Evolutionary conservation across 2,113 vertebrate genomes (phyloP).

Genomic region (Mohoua ochrocephala): DNA sequence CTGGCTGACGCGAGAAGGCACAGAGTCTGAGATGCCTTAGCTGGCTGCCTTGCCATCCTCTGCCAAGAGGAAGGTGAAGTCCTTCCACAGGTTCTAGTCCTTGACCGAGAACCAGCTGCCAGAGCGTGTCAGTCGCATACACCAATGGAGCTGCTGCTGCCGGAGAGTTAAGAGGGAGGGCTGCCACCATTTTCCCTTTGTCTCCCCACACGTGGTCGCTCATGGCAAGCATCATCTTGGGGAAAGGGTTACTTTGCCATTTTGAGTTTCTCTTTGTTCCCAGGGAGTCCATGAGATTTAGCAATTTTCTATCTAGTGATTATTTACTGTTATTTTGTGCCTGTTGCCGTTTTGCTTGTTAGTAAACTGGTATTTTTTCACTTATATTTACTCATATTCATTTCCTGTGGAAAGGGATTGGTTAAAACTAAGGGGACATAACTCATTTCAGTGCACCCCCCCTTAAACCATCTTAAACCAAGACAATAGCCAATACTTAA

Average conservation of each 20-base stretch:
- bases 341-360: neutral
- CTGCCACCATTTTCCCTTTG: neutral
- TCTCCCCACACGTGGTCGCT: fast-evolving
- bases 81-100: neutral
- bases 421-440: neutral
- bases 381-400: neutral
- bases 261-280: neutral
- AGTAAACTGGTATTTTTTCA: neutral
- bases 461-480: neutral
- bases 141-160: neutral
- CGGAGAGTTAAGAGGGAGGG: neutral
- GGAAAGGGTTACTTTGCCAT: neutral
- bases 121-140: fast-evolving
- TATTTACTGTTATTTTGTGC: neutral
- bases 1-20: fast-evolving
- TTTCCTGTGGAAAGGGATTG: neutral
- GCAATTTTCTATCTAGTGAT: neutral
- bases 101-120: neutral
- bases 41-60: neutral
- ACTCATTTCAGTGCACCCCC: neutral
- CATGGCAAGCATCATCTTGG: neutral
- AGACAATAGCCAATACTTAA: neutral
- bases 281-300: neutral
- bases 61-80: neutral
- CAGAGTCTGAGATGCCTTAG: neutral